These are phyloP conservation scores for Chironomus striatipennis DNA, from an alignment of 1,140 invertebrate species.

Conservation along the genomic window DNA sequence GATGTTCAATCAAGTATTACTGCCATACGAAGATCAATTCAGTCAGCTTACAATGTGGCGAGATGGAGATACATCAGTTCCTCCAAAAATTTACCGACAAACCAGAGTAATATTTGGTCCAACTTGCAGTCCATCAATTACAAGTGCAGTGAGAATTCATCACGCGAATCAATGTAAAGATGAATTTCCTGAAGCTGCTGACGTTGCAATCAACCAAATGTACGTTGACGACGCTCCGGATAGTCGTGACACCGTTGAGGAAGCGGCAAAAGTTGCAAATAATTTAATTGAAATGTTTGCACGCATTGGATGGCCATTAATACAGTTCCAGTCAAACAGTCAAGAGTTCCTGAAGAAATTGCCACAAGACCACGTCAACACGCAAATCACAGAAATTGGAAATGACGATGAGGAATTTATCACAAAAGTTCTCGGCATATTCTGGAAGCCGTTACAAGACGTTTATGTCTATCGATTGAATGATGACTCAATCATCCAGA, in stretches of 20 bases:
- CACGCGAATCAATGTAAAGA: neutral
- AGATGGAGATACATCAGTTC: neutral
- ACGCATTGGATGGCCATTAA: slow-evolving; percentile 28
- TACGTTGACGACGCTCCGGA: slow-evolving; percentile 39
- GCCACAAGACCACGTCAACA: neutral
- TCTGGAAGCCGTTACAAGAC: too few species aligned
- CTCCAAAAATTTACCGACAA: slow-evolving; percentile 4
- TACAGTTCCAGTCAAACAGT: neutral
- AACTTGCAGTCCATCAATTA: slow-evolving; percentile 24
- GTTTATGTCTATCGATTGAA: too few species aligned
- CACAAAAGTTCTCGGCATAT: too few species aligned
- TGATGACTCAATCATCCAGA: too few species aligned
- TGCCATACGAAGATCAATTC: slow-evolving; percentile 28
- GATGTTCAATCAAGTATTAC: slow-evolving; percentile 34
- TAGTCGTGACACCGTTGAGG: slow-evolving; percentile 27
- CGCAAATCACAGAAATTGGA: neutral
- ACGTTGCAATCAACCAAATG: neutral
- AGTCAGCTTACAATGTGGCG: slow-evolving; percentile 30
- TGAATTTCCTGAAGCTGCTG: neutral
- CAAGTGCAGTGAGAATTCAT: slow-evolving; percentile 24
- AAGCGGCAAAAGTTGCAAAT: slow-evolving; percentile 27
- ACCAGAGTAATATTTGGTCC: slow-evolving; percentile 26
- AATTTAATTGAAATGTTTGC: slow-evolving; percentile 30
- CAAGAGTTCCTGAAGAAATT: neutral
- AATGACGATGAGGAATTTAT: too few species aligned